These are phyloP conservation scores for Asteroscopus sphinx DNA, from an alignment of 2,888 invertebrate genomes.

Conservation along the genomic window DNA sequence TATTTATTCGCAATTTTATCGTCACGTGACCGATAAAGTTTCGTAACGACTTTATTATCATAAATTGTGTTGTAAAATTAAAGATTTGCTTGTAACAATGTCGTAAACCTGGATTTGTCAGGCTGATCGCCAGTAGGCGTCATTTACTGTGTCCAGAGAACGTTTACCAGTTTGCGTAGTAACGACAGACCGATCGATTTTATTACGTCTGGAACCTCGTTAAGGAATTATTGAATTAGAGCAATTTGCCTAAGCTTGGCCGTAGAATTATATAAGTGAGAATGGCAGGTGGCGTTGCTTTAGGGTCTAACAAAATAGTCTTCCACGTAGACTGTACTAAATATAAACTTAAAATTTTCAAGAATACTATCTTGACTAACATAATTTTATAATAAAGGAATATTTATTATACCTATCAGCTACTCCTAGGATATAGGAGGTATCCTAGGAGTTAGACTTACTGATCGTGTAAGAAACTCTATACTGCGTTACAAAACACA, in stretches of 20 bases:
- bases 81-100: constrained; percentile 68
- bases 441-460: too few species aligned
- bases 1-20: constrained; percentile 25
- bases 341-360: too few species aligned
- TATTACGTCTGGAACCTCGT: constrained; percentile 29
- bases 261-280: constrained; percentile 22
- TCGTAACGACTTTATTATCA: constrained; percentile 65
- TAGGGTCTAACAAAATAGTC: not conserved
- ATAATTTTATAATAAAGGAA: too few species aligned
- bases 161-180: constrained; percentile 27
- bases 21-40: constrained; percentile 31
- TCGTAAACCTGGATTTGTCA: constrained; percentile 65
- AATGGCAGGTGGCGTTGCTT: constrained; percentile 23
- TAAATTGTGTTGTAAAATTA: constrained; percentile 68
- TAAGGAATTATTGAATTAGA: constrained; percentile 41
- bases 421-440: too few species aligned
- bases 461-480: too few species aligned
- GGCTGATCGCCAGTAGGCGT: constrained; percentile 64
- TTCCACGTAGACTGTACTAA: too few species aligned
- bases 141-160: constrained; percentile 54
- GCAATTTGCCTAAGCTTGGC: constrained; percentile 32
- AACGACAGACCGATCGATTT: constrained; percentile 38
- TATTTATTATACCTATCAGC: too few species aligned
- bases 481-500: too few species aligned
- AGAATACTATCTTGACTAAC: too few species aligned